These are phyloP conservation scores for Nipponacmea schrenckii DNA, from an alignment of 2,888 invertebrate genomes.

Conservation along the genomic window DNA sequence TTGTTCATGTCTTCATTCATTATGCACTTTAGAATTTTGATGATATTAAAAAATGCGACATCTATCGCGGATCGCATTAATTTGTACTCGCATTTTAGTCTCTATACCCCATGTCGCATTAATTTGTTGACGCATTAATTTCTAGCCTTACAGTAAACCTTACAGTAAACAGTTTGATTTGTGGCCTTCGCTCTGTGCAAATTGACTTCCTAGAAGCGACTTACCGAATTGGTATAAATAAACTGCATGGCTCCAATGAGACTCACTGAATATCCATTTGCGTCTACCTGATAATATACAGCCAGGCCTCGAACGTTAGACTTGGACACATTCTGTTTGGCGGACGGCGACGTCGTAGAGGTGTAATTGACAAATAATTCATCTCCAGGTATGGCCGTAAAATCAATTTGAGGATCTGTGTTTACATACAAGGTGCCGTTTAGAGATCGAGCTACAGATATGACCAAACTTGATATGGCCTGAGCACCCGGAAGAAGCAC, in stretches of 20 bases:
- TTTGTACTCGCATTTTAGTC: no score
- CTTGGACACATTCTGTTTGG: neutral
- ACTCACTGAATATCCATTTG: neutral
- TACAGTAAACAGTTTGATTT: no score
- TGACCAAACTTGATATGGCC: neutral
- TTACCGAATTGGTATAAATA: neutral
- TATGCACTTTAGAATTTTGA: no score
- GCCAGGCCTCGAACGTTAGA: neutral
- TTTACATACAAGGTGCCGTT: neutral
- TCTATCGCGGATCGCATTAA: no score
- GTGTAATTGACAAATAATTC: neutral
- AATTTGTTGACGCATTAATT: no score
- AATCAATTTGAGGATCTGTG: neutral
- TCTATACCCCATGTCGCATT: no score
- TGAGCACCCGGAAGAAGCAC: neutral
- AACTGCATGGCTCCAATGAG: neutral
- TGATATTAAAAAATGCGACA: no score
- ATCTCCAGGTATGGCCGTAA: neutral
- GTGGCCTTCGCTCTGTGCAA: no score
- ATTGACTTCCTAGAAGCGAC: neutral
- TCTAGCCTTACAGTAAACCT: no score
- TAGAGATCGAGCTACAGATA: neutral
- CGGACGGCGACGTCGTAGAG: neutral
- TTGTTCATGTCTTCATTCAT: no score
- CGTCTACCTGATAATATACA: neutral